Base-by-base conservation (phyloP, 1,140 invertebrate species). In the Hydropsyche tenuis region DNA sequence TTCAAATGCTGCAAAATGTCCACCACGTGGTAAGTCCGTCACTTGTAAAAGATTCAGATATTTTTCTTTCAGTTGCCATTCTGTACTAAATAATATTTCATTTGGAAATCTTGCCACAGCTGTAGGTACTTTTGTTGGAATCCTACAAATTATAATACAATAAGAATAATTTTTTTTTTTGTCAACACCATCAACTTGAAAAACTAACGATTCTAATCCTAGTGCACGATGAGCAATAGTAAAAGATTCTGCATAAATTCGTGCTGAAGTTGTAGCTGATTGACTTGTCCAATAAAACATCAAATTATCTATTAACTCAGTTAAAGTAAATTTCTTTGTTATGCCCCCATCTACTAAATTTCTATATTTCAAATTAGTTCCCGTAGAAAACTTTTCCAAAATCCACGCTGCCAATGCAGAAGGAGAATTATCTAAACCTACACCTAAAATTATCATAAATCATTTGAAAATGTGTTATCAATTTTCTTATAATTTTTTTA, bases 1-100 rank as follows among this genome's bases (percentile, higher is more conserved):
- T 80, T 97, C 92, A 73, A 96, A 87, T 0, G 92, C 94, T 7
- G 91, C 91, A 80, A 96, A 97, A 83, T 97, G 95, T 1, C 95
- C 95, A 1, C 94, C 94, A 6, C 87, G 84, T 1, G 85, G 78
- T 23, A 88, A 77, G 64, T 90, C 85, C 0, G 85, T 90, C 1
- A 87, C 86, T 48, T 90, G 88, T 2, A 92, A 82, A 5, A 93
- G 75, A 79, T 93, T 91, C 0, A 76, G 79, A 78, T 86, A 93
- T 78, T 87, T 90, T 0, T 86, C 82, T 63, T 82, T 81, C 1
- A 93, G 75, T 14, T 90, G 78, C 45, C 82, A 86, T 66, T 91
- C 87, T 0, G 91, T 86, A 11, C 80, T 73, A 69, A 89, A 88
- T 0, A 81, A 0, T 0, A 93, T 69, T 81, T 94, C 92, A 53